Conservation (phyloP, 2,888 invertebrate genomes). For the Nasonia oneida region DNA sequence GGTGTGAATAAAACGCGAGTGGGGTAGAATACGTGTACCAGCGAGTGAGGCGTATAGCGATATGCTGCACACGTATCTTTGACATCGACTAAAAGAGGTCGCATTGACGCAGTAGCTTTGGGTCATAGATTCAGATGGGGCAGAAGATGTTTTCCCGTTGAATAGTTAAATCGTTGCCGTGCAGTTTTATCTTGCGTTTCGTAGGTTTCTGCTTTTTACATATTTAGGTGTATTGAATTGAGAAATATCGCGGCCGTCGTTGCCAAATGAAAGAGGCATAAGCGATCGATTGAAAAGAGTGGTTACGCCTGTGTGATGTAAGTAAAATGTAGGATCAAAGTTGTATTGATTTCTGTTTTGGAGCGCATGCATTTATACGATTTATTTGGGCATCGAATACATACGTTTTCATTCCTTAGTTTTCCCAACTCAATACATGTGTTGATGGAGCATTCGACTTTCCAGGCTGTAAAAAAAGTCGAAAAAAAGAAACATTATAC, state of each 20-base stretch:
- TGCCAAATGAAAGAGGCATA: neutral
- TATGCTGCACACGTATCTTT: constrained; percentile 1
- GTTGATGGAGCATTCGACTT: neutral
- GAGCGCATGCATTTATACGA: too few relatives aligned
- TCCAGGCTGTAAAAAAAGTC: neutral
- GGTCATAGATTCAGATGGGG: neutral
- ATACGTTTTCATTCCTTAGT: neutral
- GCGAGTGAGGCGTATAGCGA: neutral
- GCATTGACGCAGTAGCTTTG: neutral
- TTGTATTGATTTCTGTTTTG: neutral
- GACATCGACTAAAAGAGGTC: neutral
- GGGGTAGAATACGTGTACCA: neutral
- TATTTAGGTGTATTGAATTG: neutral
- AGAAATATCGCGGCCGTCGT: neutral
- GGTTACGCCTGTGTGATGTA: neutral
- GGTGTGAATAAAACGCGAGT: neutral
- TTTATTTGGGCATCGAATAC: neutral
- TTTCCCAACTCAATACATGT: neutral
- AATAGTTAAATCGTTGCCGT: neutral
- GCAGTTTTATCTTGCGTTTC: neutral
- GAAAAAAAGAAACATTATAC: neutral
- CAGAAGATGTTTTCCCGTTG: neutral
- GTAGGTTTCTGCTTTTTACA: neutral
- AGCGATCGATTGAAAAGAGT: neutral
- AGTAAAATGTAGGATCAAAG: neutral